Conservation (phyloP, 1,140 invertebrate genomes). For the Phenacoccus solenopsis region DNA sequence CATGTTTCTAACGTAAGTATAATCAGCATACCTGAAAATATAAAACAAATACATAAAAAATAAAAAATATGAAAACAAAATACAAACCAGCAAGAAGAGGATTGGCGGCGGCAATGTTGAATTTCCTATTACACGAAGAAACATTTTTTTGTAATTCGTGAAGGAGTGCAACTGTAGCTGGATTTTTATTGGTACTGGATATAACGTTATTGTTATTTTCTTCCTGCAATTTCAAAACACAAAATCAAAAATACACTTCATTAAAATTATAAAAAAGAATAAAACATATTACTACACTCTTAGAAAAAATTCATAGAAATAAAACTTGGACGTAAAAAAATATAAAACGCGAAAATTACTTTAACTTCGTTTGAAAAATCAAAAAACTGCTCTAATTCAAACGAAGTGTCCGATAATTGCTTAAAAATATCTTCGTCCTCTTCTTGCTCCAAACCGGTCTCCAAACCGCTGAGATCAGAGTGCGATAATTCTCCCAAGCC, state of each 20-base stretch:
- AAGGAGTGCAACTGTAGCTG: conserved; percentile 28
- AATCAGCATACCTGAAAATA: too few relatives aligned
- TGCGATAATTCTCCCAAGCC: conserved; percentile 47
- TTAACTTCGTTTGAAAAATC: conserved; percentile 34
- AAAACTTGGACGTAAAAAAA: background rate
- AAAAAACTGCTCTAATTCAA: conserved; percentile 40
- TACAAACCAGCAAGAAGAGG: conserved; percentile 55
- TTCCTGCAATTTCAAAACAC: conserved; percentile 27
- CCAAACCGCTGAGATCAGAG: conserved; percentile 48
- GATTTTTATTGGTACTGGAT: conserved; percentile 27
- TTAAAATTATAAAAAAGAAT: background rate
- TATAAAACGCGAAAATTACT: conserved; percentile 23
- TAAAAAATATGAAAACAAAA: background rate
- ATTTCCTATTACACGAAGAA: conserved; percentile 46
- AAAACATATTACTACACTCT: too few relatives aligned
- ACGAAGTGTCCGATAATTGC: conserved; percentile 50
- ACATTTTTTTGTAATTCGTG: conserved; percentile 33
- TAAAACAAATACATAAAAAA: too few relatives aligned
- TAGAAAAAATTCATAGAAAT: too few relatives aligned
- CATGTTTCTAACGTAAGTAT: too few relatives aligned
- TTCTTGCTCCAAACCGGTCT: conserved; percentile 36
- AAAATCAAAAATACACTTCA: background rate
- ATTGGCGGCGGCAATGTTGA: conserved; percentile 67
- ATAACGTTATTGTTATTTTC: conserved; percentile 33
- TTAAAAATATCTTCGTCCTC: conserved; percentile 51